These are phyloP conservation scores for Drosophila tristis DNA, from an alignment of 1,140 invertebrate genomes.

Conservation along the genomic window DNA sequence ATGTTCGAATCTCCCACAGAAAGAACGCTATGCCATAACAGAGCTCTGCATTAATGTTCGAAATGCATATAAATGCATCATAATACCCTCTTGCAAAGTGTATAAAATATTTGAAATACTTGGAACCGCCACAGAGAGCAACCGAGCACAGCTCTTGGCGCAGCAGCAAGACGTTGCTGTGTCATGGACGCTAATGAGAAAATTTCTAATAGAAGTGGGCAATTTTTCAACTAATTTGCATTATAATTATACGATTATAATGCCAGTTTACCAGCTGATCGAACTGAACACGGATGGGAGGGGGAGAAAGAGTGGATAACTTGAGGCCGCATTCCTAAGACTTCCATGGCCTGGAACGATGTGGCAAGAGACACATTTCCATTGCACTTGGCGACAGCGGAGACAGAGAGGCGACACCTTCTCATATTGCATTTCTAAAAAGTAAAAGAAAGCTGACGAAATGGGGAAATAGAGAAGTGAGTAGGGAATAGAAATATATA, in stretches of 20 bases:
- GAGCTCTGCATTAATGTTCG: no score
- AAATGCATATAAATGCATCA: no score
- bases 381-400: slow-evolving; percentile 21
- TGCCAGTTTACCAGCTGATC: slow-evolving; percentile 27
- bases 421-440: slow-evolving; percentile 64
- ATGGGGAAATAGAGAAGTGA: slow-evolving; percentile 11
- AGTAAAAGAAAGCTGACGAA: slow-evolving; percentile 2
- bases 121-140: neutral
- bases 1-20: no score
- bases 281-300: slow-evolving; percentile 11
- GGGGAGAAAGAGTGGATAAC: neutral
- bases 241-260: slow-evolving; percentile 40
- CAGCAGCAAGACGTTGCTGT: neutral
- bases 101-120: no score
- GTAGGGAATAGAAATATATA: neutral
- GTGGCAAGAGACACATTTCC: slow-evolving; percentile 27
- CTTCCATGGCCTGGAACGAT: slow-evolving; percentile 40
- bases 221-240: slow-evolving; percentile 41
- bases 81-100: no score
- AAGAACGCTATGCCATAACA: no score
- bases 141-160: neutral
- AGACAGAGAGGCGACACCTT: slow-evolving; percentile 53
- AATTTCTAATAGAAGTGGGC: slow-evolving; percentile 2
- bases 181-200: slow-evolving; percentile 38
- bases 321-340: slow-evolving; percentile 46